These are phyloP conservation scores for Hartigia nigra DNA, from an alignment of 2,888 invertebrate species.

Conservation along the genomic window DNA sequence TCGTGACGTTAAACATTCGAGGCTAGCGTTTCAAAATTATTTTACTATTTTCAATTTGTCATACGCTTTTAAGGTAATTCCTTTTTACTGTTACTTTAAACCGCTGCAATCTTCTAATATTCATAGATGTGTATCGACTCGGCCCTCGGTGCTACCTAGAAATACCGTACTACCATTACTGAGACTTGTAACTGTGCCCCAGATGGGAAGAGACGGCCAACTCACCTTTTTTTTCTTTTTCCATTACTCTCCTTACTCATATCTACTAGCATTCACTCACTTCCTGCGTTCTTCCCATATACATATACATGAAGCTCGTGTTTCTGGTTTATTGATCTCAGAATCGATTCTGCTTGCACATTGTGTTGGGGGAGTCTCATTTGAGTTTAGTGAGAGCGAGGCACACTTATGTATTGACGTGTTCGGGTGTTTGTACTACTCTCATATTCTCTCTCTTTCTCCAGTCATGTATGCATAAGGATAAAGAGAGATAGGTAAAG, in stretches of 20 bases:
- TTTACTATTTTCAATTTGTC: not conserved
- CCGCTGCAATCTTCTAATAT: not conserved
- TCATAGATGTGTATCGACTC: not conserved
- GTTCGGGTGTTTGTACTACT: not conserved
- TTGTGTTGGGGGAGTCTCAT: not conserved
- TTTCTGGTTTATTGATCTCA: not conserved
- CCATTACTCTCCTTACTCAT: not conserved
- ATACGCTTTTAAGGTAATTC: not conserved
- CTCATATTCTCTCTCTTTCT: not conserved
- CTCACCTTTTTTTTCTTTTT: not conserved
- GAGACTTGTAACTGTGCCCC: not conserved
- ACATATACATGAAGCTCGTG: not conserved
- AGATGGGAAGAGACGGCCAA: not conserved
- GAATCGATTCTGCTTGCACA: not conserved
- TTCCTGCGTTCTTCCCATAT: not conserved
- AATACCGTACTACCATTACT: not conserved
- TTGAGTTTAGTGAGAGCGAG: not conserved
- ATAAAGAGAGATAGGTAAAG: not conserved
- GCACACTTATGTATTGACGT: not conserved
- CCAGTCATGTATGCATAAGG: not conserved
- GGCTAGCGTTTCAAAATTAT: not conserved
- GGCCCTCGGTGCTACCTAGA: not conserved
- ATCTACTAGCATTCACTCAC: not conserved
- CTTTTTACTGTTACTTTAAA: not conserved
- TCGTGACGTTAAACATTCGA: not conserved